Evolutionary conservation across 2,888 invertebrate genomes (phyloP).

Genomic region (Tetranychus truncatus): DNA sequence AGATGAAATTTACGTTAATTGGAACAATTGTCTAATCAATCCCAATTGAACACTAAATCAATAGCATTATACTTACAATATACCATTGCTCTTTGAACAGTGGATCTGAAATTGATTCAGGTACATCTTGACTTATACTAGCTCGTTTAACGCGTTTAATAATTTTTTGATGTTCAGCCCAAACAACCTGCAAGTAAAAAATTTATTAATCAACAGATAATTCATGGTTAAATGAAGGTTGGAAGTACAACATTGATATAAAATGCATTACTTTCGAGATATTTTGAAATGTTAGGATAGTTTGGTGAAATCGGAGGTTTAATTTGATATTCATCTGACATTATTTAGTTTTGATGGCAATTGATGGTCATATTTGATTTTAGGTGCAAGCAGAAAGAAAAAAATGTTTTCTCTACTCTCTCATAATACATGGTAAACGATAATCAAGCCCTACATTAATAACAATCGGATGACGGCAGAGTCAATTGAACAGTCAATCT

Average conservation of each 20-base stretch:
- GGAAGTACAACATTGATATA: too few species aligned
- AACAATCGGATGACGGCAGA: too few species aligned
- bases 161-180: constrained; percentile 88
- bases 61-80: constrained; percentile 34
- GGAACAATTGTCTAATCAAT: background rate
- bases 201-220: background rate
- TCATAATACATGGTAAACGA: too few species aligned
- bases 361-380: too few species aligned
- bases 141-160: constrained; percentile 72
- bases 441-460: too few species aligned
- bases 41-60: background rate
- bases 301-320: too few species aligned
- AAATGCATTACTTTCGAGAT: background rate
- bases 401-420: too few species aligned
- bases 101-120: constrained; percentile 51
- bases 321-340: too few species aligned
- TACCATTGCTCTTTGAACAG: constrained; percentile 93
- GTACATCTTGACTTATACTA: constrained; percentile 31
- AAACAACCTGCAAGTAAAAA: constrained; percentile 35
- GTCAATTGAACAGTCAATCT: too few species aligned
- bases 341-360: too few species aligned
- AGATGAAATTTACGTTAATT: too few species aligned
- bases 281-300: background rate
- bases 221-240: background rate
- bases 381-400: too few species aligned